Percentiles rank a stretch among this genome's conserved stretches.
Conservation (phyloP, 2,113 vertebrate species). For the Cervus canadensis region DNA sequence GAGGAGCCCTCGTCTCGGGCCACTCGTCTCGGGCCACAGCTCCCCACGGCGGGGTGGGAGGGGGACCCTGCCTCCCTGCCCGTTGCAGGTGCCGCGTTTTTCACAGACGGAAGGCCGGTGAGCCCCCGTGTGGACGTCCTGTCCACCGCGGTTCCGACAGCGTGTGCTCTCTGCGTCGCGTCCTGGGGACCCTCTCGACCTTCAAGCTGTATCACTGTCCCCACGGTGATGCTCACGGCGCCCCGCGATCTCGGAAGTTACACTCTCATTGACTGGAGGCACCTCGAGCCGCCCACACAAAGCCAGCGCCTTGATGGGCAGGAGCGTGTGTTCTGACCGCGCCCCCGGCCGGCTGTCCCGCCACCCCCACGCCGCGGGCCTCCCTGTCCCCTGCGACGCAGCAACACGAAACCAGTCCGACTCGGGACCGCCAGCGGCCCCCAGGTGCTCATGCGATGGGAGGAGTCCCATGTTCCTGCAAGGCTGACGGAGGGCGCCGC, state of each 20-base stretch:
- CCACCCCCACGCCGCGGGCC: neutral
- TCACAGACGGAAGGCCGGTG: accelerated
- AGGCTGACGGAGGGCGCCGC: accelerated
- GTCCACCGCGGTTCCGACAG: accelerated
- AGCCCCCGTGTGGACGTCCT: accelerated
- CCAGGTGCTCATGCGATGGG: neutral
- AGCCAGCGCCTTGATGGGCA: neutral
- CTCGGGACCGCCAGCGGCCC: neutral
- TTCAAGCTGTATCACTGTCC: neutral
- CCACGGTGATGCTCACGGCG: accelerated
- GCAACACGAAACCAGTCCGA: neutral
- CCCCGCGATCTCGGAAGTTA: neutral
- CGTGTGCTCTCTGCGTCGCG: accelerated
- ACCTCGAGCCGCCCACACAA: neutral
- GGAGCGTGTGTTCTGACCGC: neutral
- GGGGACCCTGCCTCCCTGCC: neutral
- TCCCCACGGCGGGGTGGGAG: accelerated
- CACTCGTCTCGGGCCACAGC: neutral
- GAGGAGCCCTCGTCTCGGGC: neutral
- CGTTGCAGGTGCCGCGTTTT: accelerated
- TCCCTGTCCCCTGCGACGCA: neutral
- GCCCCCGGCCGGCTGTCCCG: neutral
- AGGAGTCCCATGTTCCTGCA: neutral
- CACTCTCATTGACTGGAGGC: neutral
- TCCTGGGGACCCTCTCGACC: neutral